Evolutionary conservation across 2,888 invertebrate genomes (phyloP), one percentile per base, ranked within the genome.

Genomic region (Folsomia candida): DNA sequence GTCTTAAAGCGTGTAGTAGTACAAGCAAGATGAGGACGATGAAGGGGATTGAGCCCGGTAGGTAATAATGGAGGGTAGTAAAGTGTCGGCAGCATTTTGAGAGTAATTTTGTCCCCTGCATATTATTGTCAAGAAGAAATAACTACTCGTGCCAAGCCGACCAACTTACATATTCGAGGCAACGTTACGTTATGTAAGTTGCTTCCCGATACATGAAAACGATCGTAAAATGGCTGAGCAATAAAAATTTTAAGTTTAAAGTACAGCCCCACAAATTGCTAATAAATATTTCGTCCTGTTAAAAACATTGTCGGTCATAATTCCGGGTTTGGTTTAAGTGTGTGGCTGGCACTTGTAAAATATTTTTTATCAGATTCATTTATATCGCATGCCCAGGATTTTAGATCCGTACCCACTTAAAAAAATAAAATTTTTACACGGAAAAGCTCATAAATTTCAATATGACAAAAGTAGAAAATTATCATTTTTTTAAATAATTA

Each of bases 1-100:
- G 54, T 54, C 59, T 59, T 59, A 59, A 4, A 37, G 14, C 37
- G n/a, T n/a, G n/a, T n/a, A n/a, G n/a, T n/a, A n/a, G n/a, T n/a
- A n/a, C n/a, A n/a, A n/a, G 4, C 37, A 37, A 37, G 37, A 37
- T 14, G 37, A 37, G 14, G 37, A 37, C 37, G 37, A 37, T 37
- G 37, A 37, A 37, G 37, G 37, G 37, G 37, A 37, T 4, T 37
- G 37, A 37, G 37, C 37, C 37, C 37, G 14, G 37, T n/a, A n/a
- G n/a, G n/a, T 37, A 37, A 37, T 37, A 37, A 37, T 37, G 37
- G 37, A 9, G 37, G 37, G 37, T 37, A 37, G 37, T 37, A 37
- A 37, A 37, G 37, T 37, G 37, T 37, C 37, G 37, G 37, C n/a
- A n/a, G n/a, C 37, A 37, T 37, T 37, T 37, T 37, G 4, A 37